These are phyloP conservation scores for Vombatus ursinus DNA, from an alignment of 2,113 vertebrate species.

Conservation along the genomic window DNA sequence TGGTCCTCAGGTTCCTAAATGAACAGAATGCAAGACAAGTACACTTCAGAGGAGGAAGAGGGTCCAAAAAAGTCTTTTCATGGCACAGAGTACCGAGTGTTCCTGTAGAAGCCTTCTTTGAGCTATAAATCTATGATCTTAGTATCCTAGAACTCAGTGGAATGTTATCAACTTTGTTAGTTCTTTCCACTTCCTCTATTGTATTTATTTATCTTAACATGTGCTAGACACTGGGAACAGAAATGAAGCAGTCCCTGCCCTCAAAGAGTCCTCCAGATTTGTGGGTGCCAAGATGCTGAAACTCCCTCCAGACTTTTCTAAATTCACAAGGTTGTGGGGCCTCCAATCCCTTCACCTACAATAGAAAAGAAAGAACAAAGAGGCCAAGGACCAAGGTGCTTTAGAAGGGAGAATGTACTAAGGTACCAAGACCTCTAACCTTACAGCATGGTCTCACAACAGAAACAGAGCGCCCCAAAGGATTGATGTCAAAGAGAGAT, in stretches of 20 bases:
- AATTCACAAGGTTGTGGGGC: not conserved
- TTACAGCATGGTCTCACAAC: not conserved
- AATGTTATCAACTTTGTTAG: not conserved
- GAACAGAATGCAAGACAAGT: not conserved
- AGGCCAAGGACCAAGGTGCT: not conserved
- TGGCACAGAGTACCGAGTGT: not conserved
- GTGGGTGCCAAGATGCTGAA: not conserved
- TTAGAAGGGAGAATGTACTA: not conserved
- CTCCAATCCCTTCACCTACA: not conserved
- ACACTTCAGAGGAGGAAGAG: not conserved
- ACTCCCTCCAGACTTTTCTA: not conserved
- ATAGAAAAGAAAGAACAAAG: not conserved
- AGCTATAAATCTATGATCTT: not conserved
- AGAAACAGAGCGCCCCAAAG: not conserved
- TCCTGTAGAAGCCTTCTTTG: not conserved
- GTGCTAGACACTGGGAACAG: not conserved
- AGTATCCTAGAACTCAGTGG: not conserved
- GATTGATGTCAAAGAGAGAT: not conserved
- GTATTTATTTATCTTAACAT: not conserved
- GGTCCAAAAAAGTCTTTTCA: not conserved
- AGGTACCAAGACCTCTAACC: not conserved
- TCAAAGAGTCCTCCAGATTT: not conserved
- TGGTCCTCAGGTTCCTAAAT: not conserved
- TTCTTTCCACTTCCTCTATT: not conserved
- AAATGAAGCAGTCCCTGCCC: not conserved